A percentile compares a stretch with the other conserved stretches of the same genome.
Conservation (phyloP, 23 tunicate species). For the Trididemnum clinides region DNA sequence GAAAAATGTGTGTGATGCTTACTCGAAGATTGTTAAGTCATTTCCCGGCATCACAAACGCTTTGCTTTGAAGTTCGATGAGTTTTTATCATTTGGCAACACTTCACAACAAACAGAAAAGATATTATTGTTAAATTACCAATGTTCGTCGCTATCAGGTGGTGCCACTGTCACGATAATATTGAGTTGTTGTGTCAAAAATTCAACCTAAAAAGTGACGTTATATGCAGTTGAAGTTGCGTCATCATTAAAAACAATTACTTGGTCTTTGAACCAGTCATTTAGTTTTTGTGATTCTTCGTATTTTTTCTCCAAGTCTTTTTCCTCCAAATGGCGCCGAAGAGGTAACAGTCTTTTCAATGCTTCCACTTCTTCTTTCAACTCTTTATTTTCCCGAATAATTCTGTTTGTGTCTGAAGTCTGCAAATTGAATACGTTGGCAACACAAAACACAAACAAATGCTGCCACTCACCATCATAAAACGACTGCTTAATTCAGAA, state of each 20-base stretch:
- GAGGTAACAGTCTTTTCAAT: neutral
- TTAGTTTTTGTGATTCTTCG: neutral
- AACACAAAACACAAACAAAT: no score
- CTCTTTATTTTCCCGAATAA: neutral
- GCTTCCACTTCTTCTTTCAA: neutral
- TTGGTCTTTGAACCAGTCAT: neutral
- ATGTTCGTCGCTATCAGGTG: conserved; percentile 1
- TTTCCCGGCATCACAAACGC: no score
- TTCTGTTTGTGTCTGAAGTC: neutral
- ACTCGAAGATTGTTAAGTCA: no score
- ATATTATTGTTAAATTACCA: no score
- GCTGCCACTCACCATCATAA: no score
- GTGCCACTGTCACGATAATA: conserved; percentile 7
- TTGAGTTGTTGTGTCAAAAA: conserved; percentile 25
- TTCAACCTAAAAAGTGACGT: neutral
- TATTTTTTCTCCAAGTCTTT: conserved; percentile 1
- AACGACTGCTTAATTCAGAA: no score
- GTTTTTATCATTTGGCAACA: no score
- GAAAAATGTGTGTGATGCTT: no score
- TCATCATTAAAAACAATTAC: neutral
- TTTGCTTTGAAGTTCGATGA: no score
- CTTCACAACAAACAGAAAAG: no score
- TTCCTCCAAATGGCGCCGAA: neutral
- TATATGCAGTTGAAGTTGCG: neutral
- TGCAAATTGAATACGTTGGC: neutral